Conservation (phyloP, 2,797 vertebrate species). For the Typhlichthys subterraneus region DNA sequence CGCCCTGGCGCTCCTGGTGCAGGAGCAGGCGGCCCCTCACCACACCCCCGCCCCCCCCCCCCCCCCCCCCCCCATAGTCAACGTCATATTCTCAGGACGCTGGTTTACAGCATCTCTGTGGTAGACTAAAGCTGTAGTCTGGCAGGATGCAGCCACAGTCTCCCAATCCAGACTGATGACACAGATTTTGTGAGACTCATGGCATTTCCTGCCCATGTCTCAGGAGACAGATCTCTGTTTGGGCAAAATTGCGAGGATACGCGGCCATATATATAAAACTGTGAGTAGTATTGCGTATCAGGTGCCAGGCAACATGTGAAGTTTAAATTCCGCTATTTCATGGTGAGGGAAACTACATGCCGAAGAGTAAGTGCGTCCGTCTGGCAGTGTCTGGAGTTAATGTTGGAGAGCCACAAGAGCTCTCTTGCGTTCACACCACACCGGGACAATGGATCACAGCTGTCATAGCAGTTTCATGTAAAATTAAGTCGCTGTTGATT, state of each 20-base stretch:
- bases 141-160: constrained; percentile 57
- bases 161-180: constrained; percentile 71
- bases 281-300: constrained; percentile 44
- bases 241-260: constrained; percentile 10
- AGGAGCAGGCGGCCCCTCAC: constrained; percentile 28
- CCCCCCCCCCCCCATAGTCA: constrained; percentile 6
- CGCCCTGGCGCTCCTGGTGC: constrained; percentile 73
- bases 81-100: constrained; percentile 11
- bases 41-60: constrained; percentile 17
- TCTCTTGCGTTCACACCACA: constrained; percentile 10
- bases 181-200: constrained; percentile 74
- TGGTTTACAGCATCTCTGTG: constrained; percentile 21
- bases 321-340: constrained; percentile 42
- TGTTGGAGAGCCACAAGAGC: constrained; percentile 1
- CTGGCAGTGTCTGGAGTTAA: constrained; percentile 20
- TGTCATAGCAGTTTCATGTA: constrained; percentile 32
- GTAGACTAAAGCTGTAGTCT: not conserved
- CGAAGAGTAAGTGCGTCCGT: constrained; percentile 29
- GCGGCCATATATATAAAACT: constrained; percentile 40
- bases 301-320: constrained; percentile 40
- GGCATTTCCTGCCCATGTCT: constrained; percentile 78
- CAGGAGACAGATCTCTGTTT: constrained; percentile 44
- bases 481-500: constrained; percentile 33
- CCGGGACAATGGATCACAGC: constrained; percentile 46
- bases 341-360: constrained; percentile 38